Percentiles rank a stretch among this genome's conserved stretches.
Evolutionary conservation across 2,888 invertebrate species (phyloP).

Genomic region (Apomyelois bistriatella): DNA sequence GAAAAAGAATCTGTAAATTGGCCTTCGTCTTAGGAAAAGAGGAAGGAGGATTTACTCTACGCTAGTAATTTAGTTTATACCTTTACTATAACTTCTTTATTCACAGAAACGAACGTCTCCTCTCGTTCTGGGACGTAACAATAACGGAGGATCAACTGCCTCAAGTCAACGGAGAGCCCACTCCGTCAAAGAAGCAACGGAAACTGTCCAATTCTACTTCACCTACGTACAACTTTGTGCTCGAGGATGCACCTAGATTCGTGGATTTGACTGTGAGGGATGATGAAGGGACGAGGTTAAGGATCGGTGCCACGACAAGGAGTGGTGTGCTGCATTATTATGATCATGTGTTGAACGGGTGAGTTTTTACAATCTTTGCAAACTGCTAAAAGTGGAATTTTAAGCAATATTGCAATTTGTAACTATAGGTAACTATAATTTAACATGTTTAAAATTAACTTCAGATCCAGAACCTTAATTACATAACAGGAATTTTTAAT

Average conservation of each 20-base stretch:
- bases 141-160: slow-evolving; percentile 48
- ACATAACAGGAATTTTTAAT: no score
- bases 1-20: no score
- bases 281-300: slow-evolving; percentile 73
- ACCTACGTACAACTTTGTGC: slow-evolving; percentile 79
- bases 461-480: no score
- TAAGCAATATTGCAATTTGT: no score
- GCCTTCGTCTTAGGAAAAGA: no score
- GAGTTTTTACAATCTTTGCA: slow-evolving; percentile 31
- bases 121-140: slow-evolving; percentile 71
- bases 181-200: slow-evolving; percentile 55
- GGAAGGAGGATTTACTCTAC: no score
- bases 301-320: slow-evolving; percentile 81
- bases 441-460: no score
- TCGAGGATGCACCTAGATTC: slow-evolving; percentile 83
- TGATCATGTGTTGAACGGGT: slow-evolving; percentile 88
- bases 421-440: no score
- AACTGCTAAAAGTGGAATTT: no score
- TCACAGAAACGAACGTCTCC: slow-evolving; percentile 66
- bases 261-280: slow-evolving; percentile 68
- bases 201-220: slow-evolving; percentile 44
- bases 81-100: neutral
- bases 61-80: no score
- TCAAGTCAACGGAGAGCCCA: slow-evolving; percentile 53
- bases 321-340: slow-evolving; percentile 91